phyloP scores from a whole-genome alignment of 2,888 invertebrate species.

The Drosophila aldrichi region DNA sequence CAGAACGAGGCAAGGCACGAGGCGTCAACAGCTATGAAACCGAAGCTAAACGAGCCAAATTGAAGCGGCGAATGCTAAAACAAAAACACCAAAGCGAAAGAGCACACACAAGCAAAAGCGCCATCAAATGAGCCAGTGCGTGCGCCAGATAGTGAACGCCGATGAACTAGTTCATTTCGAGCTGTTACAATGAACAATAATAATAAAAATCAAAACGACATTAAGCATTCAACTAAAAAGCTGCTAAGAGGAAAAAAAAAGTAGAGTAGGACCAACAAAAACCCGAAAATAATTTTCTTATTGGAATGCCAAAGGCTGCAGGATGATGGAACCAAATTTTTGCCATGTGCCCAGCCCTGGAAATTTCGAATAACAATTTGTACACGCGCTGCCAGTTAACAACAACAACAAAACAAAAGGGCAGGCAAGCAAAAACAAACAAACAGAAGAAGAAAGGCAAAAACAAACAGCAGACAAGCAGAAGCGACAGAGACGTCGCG shows the following conservation, averaged over 20 bases:
- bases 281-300: not conserved
- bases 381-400: conserved; percentile 52
- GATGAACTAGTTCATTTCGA: conserved; percentile 33
- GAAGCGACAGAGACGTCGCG: conserved; percentile 23
- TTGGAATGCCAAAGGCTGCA: not conserved
- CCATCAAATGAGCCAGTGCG: conserved; percentile 32
- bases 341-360: conserved; percentile 57
- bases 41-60: conserved; percentile 69
- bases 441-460: conserved; percentile 32
- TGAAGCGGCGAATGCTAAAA: conserved; percentile 64
- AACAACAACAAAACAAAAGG: conserved; percentile 49
- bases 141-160: conserved; percentile 4
- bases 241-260: too few species aligned
- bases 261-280: too few species aligned
- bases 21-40: conserved; percentile 47
- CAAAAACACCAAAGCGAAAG: conserved; percentile 53
- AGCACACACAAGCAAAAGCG: conserved; percentile 33
- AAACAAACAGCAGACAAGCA: conserved; percentile 33
- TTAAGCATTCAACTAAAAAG: too few species aligned
- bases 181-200: not conserved
- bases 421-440: conserved; percentile 53
- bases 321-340: not conserved
- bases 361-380: conserved; percentile 62
- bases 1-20: conserved; percentile 54
- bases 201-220: not conserved